A percentile compares a stretch with the other conserved stretches of the same genome.
These are phyloP conservation scores for Hylaea fasciaria DNA, from an alignment of 2,888 invertebrate species.

Conservation along the genomic window DNA sequence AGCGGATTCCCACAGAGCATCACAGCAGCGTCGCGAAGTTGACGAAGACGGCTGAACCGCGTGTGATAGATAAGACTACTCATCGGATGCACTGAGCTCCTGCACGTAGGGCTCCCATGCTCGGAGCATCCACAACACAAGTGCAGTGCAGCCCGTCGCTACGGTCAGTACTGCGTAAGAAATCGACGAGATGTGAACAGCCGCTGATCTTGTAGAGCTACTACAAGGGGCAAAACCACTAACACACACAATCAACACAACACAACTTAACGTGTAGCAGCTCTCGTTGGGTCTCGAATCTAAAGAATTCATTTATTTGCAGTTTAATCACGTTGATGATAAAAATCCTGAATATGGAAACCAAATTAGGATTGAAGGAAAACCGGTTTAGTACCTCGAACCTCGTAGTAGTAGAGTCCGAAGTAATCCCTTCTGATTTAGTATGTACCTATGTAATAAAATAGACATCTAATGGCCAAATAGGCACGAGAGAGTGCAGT, in stretches of 20 bases:
- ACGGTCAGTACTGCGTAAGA: constrained; percentile 35
- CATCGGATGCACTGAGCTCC: constrained; percentile 31
- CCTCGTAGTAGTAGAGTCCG: too few species aligned
- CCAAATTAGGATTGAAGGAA: not conserved
- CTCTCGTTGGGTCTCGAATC: constrained; percentile 3
- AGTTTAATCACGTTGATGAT: constrained; percentile 14
- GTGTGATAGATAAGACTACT: constrained; percentile 30
- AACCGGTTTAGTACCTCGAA: too few species aligned
- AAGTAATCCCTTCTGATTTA: too few species aligned
- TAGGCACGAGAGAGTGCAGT: too few species aligned
- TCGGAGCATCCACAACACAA: constrained; percentile 35
- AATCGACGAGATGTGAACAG: constrained; percentile 34
- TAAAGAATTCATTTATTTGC: constrained; percentile 3
- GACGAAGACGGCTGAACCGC: constrained; percentile 22
- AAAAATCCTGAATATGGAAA: not conserved
- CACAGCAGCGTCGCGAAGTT: constrained; percentile 14
- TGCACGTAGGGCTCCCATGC: constrained; percentile 35
- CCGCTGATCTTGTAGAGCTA: constrained; percentile 25
- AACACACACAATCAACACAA: constrained; percentile 25
- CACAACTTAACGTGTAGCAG: constrained; percentile 10
- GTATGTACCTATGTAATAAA: too few species aligned
- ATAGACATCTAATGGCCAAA: too few species aligned
- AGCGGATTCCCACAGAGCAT: constrained; percentile 10
- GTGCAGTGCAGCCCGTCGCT: constrained; percentile 34
- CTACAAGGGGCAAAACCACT: constrained; percentile 16